phyloP scores from a whole-genome alignment of 1,140 invertebrate genomes.

The Aphaenogaster floridana region DNA sequence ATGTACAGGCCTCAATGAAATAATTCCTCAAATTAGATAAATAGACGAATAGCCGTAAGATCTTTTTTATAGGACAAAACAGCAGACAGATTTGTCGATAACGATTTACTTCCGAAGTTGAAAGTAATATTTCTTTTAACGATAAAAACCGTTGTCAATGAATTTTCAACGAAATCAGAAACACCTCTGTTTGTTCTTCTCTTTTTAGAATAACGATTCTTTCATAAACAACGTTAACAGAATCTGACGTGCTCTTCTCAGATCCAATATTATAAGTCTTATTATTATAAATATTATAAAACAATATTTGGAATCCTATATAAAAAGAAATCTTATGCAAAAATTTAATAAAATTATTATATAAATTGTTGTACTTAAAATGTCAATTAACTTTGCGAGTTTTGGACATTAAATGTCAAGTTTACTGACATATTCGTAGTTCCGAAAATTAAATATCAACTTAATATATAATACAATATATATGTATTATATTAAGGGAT shows the following conservation, averaged over 20 bases:
- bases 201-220: constrained; percentile 27
- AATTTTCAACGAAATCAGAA: constrained; percentile 56
- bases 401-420: background rate
- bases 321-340: background rate
- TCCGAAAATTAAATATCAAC: background rate
- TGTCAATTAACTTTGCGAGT: constrained; percentile 32
- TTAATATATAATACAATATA: background rate
- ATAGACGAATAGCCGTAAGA: constrained; percentile 45
- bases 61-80: constrained; percentile 46
- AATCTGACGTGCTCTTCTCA: constrained; percentile 44
- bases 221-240: constrained; percentile 23
- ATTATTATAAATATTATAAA: constrained; percentile 7
- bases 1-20: constrained; percentile 69
- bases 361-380: constrained; percentile 23
- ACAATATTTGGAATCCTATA: background rate
- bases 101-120: constrained; percentile 51
- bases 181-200: constrained; percentile 1
- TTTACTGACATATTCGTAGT: constrained; percentile 2
- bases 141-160: constrained; percentile 49
- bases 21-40: constrained; percentile 57
- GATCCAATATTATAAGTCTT: background rate
- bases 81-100: constrained; percentile 21
- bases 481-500: background rate
- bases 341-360: constrained; percentile 10
- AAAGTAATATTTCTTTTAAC: constrained; percentile 59